Base-by-base conservation (phyloP, 2,113 vertebrate species). In the Scortum barcoo region DNA sequence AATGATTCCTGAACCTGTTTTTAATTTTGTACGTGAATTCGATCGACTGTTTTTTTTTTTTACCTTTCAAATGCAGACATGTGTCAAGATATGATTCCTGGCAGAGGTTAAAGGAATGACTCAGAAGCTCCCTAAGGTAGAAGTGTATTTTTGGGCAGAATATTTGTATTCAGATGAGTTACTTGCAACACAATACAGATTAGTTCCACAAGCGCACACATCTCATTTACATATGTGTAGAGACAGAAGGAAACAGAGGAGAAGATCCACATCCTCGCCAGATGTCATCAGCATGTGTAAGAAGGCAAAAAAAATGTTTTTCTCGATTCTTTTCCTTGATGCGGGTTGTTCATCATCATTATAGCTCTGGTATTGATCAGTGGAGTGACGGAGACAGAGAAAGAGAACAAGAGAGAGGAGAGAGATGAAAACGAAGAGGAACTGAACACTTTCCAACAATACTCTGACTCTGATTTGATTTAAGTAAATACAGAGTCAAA, bases 111-210 rank as follows among this genome's bases (percentile, higher is more conserved):
- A 51, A 50, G 38, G 20, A 38, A 44, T 83, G 80, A 91, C 81
- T 92, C 88, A 83, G 46, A 51, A 36, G 60, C 68, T 78, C 65
- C 76, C 51, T 14, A 5, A 75, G 81, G 80, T 74, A 44, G 28
- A 83, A 66, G 67, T 54, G 26, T 63, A 69, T 79, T 88, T 90
- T 69, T 30, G 72, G 78, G 81, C 33, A 62, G 74, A 76, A 60
- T 74, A 56, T 72, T 81, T 86, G 61, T 80, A 76, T 91, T 88
- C 74, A 72, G 78, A 87, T 81, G 75, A 88, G 77, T 81, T 88
- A 82, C 76, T 84, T 72, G 81, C 68, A 91, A 90, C 86, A 86
- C 57, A 79, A 92, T 89, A 85, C 60, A 85, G 80, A 92, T 88
- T 78, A 88, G 71, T 91, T 87, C 82, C 79, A 86, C 74, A 38